Conservation (phyloP, 2,113 vertebrate species). For the Galeopterus variegatus region DNA sequence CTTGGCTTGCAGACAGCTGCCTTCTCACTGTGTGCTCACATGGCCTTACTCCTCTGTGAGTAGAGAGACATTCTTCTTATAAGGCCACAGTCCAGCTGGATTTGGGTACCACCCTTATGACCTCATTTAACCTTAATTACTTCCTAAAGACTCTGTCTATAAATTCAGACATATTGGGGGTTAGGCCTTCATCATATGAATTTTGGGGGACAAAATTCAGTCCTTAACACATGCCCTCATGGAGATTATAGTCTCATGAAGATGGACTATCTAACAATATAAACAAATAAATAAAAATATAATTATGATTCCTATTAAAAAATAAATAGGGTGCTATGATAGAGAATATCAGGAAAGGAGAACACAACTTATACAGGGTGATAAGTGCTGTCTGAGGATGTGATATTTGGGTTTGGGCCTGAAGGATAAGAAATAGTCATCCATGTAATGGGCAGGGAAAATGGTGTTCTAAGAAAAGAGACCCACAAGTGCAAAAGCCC, state of each 20-base stretch:
- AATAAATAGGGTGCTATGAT: not conserved
- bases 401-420: not conserved
- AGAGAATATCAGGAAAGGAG: not conserved
- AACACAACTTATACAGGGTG: not conserved
- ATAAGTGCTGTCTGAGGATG: not conserved
- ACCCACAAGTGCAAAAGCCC: not conserved
- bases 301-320: not conserved
- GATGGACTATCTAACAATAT: not conserved
- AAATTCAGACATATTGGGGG: not conserved
- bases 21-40: not conserved
- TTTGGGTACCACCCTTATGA: not conserved
- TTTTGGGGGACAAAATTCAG: not conserved
- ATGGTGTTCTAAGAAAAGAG: not conserved
- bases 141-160: not conserved
- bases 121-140: conserved; percentile 3
- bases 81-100: not conserved
- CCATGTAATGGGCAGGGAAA: not conserved
- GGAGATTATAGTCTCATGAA: not conserved
- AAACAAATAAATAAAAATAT: conserved; percentile 12
- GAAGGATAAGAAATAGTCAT: not conserved
- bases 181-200: not conserved
- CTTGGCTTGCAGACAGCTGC: not conserved
- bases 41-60: not conserved
- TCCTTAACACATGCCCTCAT: not conserved
- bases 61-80: not conserved